phyloP scores from a whole-genome alignment of 35 echinoderm and acorn worm species.

The Holothuria glaberrima region DNA sequence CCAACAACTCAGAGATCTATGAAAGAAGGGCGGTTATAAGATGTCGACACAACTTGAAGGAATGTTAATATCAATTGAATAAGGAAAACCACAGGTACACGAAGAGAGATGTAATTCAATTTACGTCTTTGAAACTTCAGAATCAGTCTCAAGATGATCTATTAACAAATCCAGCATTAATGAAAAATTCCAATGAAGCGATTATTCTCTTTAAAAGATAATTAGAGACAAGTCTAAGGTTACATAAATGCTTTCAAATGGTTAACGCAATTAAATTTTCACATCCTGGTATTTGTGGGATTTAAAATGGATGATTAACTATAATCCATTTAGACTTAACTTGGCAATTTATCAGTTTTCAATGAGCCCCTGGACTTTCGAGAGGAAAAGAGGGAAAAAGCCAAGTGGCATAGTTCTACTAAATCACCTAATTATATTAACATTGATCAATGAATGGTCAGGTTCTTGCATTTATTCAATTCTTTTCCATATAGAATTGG shows the following conservation, averaged over 20 bases:
- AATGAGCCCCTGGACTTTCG: not conserved
- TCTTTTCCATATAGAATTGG: too few species aligned
- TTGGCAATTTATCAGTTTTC: slow-evolving; percentile 18
- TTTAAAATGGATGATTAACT: slow-evolving; percentile 35
- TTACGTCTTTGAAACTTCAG: too few species aligned
- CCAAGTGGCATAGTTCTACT: slow-evolving; percentile 1
- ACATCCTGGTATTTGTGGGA: slow-evolving; percentile 5
- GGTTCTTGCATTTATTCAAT: too few species aligned
- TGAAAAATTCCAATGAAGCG: too few species aligned
- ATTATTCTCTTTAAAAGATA: not conserved
- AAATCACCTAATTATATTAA: slow-evolving; percentile 28
- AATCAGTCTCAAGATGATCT: too few species aligned
- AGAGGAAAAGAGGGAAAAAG: not conserved
- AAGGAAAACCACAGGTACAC: too few species aligned
- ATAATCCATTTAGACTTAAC: slow-evolving; percentile 25
- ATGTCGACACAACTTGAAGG: too few species aligned
- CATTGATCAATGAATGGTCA: slow-evolving; percentile 18
- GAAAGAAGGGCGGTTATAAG: too few species aligned
- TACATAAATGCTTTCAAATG: slow-evolving; percentile 17
- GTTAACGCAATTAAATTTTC: slow-evolving; percentile 1
- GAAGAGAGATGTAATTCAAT: too few species aligned
- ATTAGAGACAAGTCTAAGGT: slow-evolving; percentile 7
- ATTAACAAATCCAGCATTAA: too few species aligned
- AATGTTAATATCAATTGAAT: too few species aligned
- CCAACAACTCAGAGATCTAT: too few species aligned